phyloP scores from a whole-genome alignment of 2,888 invertebrate genomes.

The Diloba caeruleocephala region DNA sequence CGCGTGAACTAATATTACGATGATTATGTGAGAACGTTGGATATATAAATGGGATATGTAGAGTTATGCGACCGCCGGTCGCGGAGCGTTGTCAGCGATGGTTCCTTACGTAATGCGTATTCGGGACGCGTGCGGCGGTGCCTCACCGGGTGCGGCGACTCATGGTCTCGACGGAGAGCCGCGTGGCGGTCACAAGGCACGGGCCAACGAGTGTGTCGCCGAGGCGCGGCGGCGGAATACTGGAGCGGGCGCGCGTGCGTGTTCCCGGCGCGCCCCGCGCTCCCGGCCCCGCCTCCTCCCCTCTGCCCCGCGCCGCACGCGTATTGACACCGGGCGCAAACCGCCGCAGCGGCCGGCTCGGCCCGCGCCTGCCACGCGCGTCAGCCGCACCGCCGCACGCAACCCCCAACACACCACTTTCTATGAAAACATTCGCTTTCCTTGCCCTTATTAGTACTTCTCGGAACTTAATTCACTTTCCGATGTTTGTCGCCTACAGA shows the following conservation, averaged over 20 bases:
- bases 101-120: slow-evolving; percentile 78
- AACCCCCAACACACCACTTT: slow-evolving; percentile 58
- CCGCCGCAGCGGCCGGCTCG: slow-evolving; percentile 76
- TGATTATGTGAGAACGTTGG: slow-evolving; percentile 59
- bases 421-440: slow-evolving; percentile 71
- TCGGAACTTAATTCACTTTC: slow-evolving; percentile 63
- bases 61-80: slow-evolving; percentile 49
- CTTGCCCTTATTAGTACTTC: slow-evolving; percentile 65
- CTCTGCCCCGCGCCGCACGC: slow-evolving; percentile 66
- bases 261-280: slow-evolving; percentile 61
- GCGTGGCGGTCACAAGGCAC: slow-evolving; percentile 74
- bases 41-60: slow-evolving; percentile 68
- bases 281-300: slow-evolving; percentile 55
- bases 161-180: slow-evolving; percentile 76
- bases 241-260: slow-evolving; percentile 77
- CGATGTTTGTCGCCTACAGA: slow-evolving; percentile 31
- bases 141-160: slow-evolving; percentile 81
- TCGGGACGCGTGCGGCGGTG: slow-evolving; percentile 74
- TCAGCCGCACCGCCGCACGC: slow-evolving; percentile 57
- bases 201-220: slow-evolving; percentile 72
- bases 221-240: slow-evolving; percentile 77
- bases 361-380: slow-evolving; percentile 62
- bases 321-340: slow-evolving; percentile 83
- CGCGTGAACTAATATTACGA: slow-evolving; percentile 52
- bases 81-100: slow-evolving; percentile 53